Base-by-base conservation (phyloP, 35 echinoderm and acorn worm species). In the Apostichopus parvimensis region DNA sequence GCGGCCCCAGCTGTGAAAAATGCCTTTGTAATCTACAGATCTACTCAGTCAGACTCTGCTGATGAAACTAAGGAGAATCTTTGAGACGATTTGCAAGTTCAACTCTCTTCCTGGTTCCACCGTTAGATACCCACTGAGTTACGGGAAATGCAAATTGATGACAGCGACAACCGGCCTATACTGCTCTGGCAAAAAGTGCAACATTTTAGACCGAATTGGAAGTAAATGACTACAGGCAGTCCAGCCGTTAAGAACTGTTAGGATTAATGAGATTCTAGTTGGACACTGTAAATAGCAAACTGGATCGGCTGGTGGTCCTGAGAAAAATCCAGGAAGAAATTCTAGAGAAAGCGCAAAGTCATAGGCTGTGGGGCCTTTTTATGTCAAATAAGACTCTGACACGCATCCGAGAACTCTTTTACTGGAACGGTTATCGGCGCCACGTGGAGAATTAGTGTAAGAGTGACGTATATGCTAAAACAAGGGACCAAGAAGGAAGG, bases 191-290 rank as follows among this genome's bases (percentile, higher is more conserved):
- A 28, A 28, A 28, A 28, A 28, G 26, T 28, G 26, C 26, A 28
- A 28, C 1, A 28, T 28, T 87, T 57, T 2, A 58, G 84, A 59
- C 84, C 84, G 7, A 34, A 87, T 57, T 87, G 84, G 62, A 18
- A 22, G 23, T 18, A 87, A 59, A 62, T 87, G 18, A 87, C 57
- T 8, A 87, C 55, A 20, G 52, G 57, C 9, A 70, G 81, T 25
- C 53, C 57, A 13, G 84, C 84, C 26, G 22, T 28, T 59, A 70
- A 87, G 57, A 87, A 77, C 72, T 89, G 6, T 9, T 73, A 72
- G 86, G 59, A 77, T 14, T 91, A 93, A 10, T 97, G 91, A 55
- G 60, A 79, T 95, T 92, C 77, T 92, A 95, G 66, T 94, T 87
- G 9, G 92, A 86, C 68, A 93, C 90, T 79, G 93, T 94, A 4